Conservation (phyloP, 2,113 vertebrate species). For the Willisornis vidua region DNA sequence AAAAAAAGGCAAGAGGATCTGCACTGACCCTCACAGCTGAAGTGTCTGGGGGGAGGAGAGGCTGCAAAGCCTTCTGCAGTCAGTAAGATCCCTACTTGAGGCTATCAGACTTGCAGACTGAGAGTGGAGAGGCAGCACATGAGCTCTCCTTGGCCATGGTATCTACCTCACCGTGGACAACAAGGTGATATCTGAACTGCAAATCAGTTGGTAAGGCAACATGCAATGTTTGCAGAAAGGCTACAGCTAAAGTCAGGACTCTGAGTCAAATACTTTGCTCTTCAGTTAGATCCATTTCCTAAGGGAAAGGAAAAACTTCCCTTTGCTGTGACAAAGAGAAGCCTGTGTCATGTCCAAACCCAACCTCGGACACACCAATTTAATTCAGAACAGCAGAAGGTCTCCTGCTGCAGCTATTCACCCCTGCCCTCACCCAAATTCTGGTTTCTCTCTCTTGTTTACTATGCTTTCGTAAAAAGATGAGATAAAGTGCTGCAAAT, state of each 20-base stretch:
- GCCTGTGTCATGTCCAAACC: background rate
- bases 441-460: constrained; percentile 43
- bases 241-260: background rate
- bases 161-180: background rate
- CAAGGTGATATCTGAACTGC: background rate
- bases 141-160: background rate
- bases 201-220: background rate
- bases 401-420: background rate
- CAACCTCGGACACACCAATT: background rate
- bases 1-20: background rate
- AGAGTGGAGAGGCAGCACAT: background rate
- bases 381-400: background rate
- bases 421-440: background rate
- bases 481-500: constrained; percentile 48
- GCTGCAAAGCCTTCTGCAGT: background rate
- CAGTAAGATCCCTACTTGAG: background rate
- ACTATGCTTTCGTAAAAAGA: constrained; percentile 50
- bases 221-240: background rate
- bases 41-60: background rate
- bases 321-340: background rate
- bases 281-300: background rate
- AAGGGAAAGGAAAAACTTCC: background rate
- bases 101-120: background rate
- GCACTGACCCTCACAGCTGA: background rate
- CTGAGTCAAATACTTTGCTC: background rate